Conservation (phyloP, 1,140 invertebrate species). For the Episyrphus balteatus region DNA sequence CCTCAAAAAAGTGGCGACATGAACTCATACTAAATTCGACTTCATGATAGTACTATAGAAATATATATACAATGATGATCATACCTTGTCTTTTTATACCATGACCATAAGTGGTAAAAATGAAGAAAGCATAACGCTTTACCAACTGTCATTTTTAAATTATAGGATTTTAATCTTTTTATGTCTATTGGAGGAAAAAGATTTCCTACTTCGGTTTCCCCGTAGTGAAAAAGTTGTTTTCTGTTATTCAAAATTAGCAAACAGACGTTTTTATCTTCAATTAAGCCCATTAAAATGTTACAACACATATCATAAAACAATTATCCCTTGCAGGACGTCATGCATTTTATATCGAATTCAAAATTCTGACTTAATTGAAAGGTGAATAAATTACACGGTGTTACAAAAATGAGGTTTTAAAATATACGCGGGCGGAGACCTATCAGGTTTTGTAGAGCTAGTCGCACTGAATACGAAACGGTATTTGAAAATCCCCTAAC, state of each 20-base stretch:
- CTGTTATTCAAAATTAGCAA: slow-evolving; percentile 5
- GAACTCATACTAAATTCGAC: too few species aligned
- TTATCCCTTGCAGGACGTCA: slow-evolving; percentile 34
- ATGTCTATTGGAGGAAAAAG: not conserved
- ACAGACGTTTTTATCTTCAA: slow-evolving; percentile 7
- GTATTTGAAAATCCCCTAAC: too few species aligned
- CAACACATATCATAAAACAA: slow-evolving; percentile 26
- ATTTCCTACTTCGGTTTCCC: slow-evolving; percentile 7
- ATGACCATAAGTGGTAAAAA: slow-evolving; percentile 21
- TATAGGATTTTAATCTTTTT: slow-evolving; percentile 12
- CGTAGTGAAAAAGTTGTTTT: slow-evolving; percentile 22
- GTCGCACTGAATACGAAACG: too few species aligned
- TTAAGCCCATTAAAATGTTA: slow-evolving; percentile 22
- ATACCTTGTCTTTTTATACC: too few species aligned
- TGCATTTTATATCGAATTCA: slow-evolving; percentile 34
- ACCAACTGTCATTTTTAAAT: too few species aligned
- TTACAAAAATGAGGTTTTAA: too few species aligned
- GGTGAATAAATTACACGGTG: not conserved
- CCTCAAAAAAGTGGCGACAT: too few species aligned
- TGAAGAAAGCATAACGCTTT: slow-evolving; percentile 14
- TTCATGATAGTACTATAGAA: too few species aligned
- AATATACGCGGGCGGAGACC: too few species aligned
- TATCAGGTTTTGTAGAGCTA: too few species aligned
- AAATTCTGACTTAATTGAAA: slow-evolving; percentile 17
- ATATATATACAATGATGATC: too few species aligned